Base-by-base conservation (phyloP, 2,888 invertebrate genomes). In the Phortica okadai region DNA sequence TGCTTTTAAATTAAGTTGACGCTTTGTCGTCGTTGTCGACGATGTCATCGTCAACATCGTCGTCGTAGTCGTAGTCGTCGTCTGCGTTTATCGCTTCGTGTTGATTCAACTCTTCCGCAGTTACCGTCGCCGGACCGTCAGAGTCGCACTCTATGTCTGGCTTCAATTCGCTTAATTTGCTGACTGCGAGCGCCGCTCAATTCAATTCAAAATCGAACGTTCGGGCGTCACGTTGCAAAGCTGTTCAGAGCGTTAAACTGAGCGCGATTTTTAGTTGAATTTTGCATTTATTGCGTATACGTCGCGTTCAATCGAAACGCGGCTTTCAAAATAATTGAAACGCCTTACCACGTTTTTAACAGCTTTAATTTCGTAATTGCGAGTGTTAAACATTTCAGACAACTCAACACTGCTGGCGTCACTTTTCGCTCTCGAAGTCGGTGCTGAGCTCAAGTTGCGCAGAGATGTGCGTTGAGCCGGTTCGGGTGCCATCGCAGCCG, bases 161-260 rank as follows among this genome's bases (percentile, higher is more conserved):
- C 6, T 4, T 42, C 14, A 41, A 8, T 41, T 14, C 11, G 66
- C 66, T 33, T 42, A 41, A n/a, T 10, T 10, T 33, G 54, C 54
- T 72, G 21, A 25, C 62, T 62, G 11, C 72, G 84, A 76, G 56
- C 82, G 82, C 81, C 85, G 84, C 83, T 84, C 79, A 85, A 83
- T 84, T 84, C 66, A 78, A 85, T 81, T 83, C 84, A 88, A 85
- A 87, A 86, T 83, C 78, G 83, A 87, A 82, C 84, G 86, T 86
- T 82, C 81, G 84, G 82, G 84, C 84, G 83, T 82, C 67, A 77
- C 74, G 79, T 44, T 74, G 78, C 50, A 14, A 33, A 14, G 62
- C 69, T 33, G 33, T 33, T 33, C 33, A 33, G 76, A 77, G 80
- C 82, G 82, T 79, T 77, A 74, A 75, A 79, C 58, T 75, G 64